Evolutionary conservation across 1,140 invertebrate genomes (phyloP).

Genomic region (Drosophila suzukii): DNA sequence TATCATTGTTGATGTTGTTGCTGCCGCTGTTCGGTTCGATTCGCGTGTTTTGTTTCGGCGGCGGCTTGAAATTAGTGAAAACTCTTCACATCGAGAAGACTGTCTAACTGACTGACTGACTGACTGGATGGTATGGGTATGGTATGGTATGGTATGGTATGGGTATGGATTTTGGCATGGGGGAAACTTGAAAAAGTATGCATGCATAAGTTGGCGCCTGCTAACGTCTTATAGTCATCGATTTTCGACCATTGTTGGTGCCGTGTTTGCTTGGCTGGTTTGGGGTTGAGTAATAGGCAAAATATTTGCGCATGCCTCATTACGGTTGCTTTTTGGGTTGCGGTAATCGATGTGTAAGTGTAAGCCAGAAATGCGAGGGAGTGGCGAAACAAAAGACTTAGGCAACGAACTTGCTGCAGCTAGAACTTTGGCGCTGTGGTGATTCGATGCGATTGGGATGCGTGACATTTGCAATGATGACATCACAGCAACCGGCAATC

Average conservation of each 20-base stretch:
- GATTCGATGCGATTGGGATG: constrained; percentile 26
- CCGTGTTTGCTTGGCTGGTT: constrained; percentile 41
- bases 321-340: constrained; percentile 72
- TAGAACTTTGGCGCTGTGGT: constrained; percentile 37
- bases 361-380: constrained; percentile 68
- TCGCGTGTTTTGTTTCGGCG: constrained; percentile 79
- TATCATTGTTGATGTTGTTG: constrained; percentile 69
- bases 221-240: constrained; percentile 64
- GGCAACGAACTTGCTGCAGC: constrained; percentile 56
- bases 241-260: constrained; percentile 63
- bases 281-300: constrained; percentile 73
- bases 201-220: constrained; percentile 73
- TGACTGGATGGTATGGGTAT: constrained; percentile 18
- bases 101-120: constrained; percentile 12
- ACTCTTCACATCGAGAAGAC: constrained; percentile 78
- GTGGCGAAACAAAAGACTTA: constrained; percentile 80
- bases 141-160: background rate
- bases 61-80: constrained; percentile 79
- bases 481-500: constrained; percentile 28
- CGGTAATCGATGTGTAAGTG: constrained; percentile 63
- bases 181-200: constrained; percentile 59
- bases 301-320: constrained; percentile 81
- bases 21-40: constrained; percentile 53
- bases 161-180: constrained; percentile 8
- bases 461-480: constrained; percentile 64